These are phyloP conservation scores for Netelia virgata DNA, from an alignment of 2,888 invertebrate genomes.

Conservation along the genomic window DNA sequence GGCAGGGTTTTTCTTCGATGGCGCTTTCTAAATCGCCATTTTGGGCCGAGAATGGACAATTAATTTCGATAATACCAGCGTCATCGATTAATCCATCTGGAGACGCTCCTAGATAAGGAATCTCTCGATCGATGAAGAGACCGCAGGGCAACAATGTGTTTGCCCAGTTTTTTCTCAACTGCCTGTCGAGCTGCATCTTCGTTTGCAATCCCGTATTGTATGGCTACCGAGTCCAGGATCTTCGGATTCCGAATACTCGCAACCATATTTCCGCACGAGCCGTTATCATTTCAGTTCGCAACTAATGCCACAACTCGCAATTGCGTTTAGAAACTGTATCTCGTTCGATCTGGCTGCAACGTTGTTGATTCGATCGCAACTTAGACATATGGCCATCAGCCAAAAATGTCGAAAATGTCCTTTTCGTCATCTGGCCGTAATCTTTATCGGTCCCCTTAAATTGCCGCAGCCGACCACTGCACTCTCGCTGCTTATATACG, in stretches of 20 bases:
- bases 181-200: constrained; percentile 60
- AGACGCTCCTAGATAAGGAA: constrained; percentile 69
- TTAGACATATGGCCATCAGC: constrained; percentile 19
- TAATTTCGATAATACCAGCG: constrained; percentile 72
- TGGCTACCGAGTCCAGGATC: constrained; percentile 51
- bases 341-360: constrained; percentile 31
- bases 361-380: not conserved
- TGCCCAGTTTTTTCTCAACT: constrained; percentile 14
- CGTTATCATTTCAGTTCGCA: constrained; percentile 58
- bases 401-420: constrained; percentile 6
- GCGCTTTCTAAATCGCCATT: constrained; percentile 59
- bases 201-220: constrained; percentile 66
- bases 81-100: constrained; percentile 72
- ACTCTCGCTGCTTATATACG: not conserved
- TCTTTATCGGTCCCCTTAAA: constrained; percentile 47
- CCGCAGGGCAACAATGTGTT: constrained; percentile 69
- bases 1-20: constrained; percentile 23
- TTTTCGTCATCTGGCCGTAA: constrained; percentile 48
- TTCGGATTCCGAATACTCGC: constrained; percentile 62
- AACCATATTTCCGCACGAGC: constrained; percentile 60
- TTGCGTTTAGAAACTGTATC: constrained; percentile 30
- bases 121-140: constrained; percentile 72
- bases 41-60: constrained; percentile 68
- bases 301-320: constrained; percentile 15
- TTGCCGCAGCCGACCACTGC: not conserved